Evolutionary conservation across 2,888 invertebrate species (phyloP).

Genomic region (Rambutsinella grinnellia): DNA sequence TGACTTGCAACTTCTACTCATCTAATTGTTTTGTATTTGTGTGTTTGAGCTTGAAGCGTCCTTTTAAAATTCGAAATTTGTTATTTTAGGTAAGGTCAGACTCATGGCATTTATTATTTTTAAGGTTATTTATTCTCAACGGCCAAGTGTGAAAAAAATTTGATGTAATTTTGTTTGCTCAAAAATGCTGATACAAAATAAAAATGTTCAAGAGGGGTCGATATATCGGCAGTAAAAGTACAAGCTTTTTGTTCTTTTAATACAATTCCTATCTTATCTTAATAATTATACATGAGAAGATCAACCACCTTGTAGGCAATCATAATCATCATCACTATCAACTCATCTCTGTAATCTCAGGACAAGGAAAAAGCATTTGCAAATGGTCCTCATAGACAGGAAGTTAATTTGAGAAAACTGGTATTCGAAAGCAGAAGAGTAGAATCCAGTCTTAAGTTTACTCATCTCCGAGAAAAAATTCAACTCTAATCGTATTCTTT

Average conservation of each 20-base stretch:
- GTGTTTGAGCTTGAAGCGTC: constrained; percentile 31
- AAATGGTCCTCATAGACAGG: background rate
- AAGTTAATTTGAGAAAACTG: background rate
- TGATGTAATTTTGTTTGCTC: constrained; percentile 32
- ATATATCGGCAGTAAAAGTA: constrained; percentile 40
- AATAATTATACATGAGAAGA: constrained; percentile 19
- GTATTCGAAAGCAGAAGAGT: too few species aligned
- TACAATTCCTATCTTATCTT: background rate
- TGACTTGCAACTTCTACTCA: background rate
- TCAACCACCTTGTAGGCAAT: background rate
- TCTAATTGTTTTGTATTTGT: constrained; percentile 34
- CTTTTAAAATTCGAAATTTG: constrained; percentile 7
- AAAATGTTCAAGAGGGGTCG: constrained; percentile 47
- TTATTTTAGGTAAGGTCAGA: constrained; percentile 47
- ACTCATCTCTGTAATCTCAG: background rate
- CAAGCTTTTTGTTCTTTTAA: constrained; percentile 12
- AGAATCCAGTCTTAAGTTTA: background rate
- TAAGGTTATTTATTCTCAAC: constrained; percentile 6
- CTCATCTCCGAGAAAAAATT: background rate
- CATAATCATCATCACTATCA: background rate
- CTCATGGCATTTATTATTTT: constrained; percentile 47
- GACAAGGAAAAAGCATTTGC: background rate
- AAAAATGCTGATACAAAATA: constrained; percentile 48
- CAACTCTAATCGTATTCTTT: too few species aligned
- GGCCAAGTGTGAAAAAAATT: background rate